Conservation (phyloP, 2,797 vertebrate species). For the Pangasius larnaudii region DNA sequence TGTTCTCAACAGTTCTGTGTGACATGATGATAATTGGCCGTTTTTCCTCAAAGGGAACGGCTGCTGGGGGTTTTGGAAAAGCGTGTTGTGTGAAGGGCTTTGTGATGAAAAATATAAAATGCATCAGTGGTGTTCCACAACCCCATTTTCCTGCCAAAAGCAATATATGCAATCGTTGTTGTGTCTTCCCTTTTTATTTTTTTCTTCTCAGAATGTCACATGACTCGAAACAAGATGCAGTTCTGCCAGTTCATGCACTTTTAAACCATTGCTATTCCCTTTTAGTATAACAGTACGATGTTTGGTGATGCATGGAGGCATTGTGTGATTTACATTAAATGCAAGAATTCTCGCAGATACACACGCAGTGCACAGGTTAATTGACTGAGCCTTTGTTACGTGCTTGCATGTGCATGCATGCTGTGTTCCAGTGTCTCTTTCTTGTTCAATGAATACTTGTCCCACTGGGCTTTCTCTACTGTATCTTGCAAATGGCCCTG, state of each 20-base stretch:
- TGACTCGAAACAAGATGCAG: not conserved
- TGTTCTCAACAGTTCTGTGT: not conserved
- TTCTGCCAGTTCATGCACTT: not conserved
- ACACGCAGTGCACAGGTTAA: not conserved
- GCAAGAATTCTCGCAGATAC: not conserved
- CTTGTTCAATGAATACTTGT: conserved; percentile 17
- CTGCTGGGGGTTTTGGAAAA: not conserved
- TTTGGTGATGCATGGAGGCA: not conserved
- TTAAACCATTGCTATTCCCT: not conserved
- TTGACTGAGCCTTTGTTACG: conserved; percentile 16
- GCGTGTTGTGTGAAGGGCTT: not conserved
- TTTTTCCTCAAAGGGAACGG: not conserved
- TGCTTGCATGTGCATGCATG: not conserved
- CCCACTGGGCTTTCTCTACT: conserved; percentile 35
- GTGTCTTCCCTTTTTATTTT: not conserved
- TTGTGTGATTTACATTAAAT: not conserved
- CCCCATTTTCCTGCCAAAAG: not conserved
- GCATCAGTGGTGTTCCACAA: not conserved
- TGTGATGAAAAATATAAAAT: not conserved
- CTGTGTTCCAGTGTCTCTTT: conserved; percentile 8
- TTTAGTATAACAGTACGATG: not conserved
- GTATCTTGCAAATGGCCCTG: conserved; percentile 35
- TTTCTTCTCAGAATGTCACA: not conserved
- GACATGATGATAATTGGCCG: not conserved
- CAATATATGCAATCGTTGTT: not conserved